These are phyloP conservation scores for Nymphalis c-album DNA, from an alignment of 2,888 invertebrate genomes.

Conservation along the genomic window DNA sequence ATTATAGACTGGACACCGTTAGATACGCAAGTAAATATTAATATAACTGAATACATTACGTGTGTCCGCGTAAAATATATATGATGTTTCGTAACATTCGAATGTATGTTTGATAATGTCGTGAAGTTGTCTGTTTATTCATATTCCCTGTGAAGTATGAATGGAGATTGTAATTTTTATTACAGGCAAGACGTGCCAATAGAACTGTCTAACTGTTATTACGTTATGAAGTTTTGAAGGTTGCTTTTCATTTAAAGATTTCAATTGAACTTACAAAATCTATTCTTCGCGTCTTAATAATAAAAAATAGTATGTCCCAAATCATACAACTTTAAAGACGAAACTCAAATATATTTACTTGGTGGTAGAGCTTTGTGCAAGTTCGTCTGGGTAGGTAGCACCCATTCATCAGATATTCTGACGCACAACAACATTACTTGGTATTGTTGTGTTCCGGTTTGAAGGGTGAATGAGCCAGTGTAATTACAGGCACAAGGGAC, in stretches of 20 bases:
- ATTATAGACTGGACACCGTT: slow-evolving; percentile 35
- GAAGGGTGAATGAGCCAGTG: no score
- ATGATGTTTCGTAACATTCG: slow-evolving; percentile 12
- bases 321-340: no score
- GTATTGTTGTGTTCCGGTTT: no score
- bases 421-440: no score
- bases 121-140: slow-evolving; percentile 14
- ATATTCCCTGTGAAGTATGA: slow-evolving; percentile 1
- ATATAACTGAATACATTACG: slow-evolving; percentile 42
- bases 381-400: no score
- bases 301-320: no score
- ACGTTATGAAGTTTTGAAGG: not conserved
- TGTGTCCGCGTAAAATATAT: slow-evolving; percentile 29
- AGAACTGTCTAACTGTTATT: not conserved
- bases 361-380: no score
- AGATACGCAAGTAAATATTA: slow-evolving; percentile 40
- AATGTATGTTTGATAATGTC: slow-evolving; percentile 3
- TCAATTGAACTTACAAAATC: not conserved
- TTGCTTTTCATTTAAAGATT: not conserved
- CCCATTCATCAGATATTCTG: no score
- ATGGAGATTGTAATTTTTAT: not conserved
- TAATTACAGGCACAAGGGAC: no score
- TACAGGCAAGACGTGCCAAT: not conserved
- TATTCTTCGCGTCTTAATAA: no score
- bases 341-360: no score